phyloP scores from a whole-genome alignment of 2,888 invertebrate species.

The Achlya flavicornis region DNA sequence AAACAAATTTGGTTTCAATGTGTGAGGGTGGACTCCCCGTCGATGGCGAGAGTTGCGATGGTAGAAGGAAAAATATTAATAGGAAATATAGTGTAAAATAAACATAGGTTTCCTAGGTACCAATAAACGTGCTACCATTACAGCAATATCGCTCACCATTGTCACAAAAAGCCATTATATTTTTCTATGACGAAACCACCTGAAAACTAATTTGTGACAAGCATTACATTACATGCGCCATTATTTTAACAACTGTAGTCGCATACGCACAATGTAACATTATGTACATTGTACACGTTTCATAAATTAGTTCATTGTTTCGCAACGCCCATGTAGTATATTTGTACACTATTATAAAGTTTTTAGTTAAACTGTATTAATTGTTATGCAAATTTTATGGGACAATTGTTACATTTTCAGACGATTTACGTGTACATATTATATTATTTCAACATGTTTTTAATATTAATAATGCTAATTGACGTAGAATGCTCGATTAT shows the following conservation, averaged over 20 bases:
- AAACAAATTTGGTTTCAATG: too few relatives aligned
- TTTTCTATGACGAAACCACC: slow-evolving; percentile 17
- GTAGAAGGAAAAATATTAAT: too few relatives aligned
- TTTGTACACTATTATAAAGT: slow-evolving; percentile 31
- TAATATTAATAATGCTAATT: slow-evolving; percentile 59
- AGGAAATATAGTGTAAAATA: too few relatives aligned
- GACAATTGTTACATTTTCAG: slow-evolving; percentile 40
- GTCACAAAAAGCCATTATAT: slow-evolving; percentile 20
- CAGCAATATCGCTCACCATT: slow-evolving; percentile 19
- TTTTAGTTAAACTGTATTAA: slow-evolving; percentile 40
- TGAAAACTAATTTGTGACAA: slow-evolving; percentile 35
- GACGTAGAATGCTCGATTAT: slow-evolving; percentile 43
- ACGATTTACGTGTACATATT: slow-evolving; percentile 43
- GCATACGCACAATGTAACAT: slow-evolving; percentile 22
- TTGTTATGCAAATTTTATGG: slow-evolving; percentile 53
- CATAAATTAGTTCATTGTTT: slow-evolving; percentile 63
- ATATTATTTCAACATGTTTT: slow-evolving; percentile 46
- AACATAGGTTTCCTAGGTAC: too few relatives aligned
- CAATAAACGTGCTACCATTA: background rate
- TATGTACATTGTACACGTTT: slow-evolving; percentile 38
- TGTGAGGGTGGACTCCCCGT: too few relatives aligned
- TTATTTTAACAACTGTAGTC: slow-evolving; percentile 42
- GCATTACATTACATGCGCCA: slow-evolving; percentile 27
- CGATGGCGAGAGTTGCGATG: too few relatives aligned
- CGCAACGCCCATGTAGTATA: slow-evolving; percentile 40